phyloP scores from a whole-genome alignment of 2,113 vertebrate species.

The Chelonoidis abingdonii region DNA sequence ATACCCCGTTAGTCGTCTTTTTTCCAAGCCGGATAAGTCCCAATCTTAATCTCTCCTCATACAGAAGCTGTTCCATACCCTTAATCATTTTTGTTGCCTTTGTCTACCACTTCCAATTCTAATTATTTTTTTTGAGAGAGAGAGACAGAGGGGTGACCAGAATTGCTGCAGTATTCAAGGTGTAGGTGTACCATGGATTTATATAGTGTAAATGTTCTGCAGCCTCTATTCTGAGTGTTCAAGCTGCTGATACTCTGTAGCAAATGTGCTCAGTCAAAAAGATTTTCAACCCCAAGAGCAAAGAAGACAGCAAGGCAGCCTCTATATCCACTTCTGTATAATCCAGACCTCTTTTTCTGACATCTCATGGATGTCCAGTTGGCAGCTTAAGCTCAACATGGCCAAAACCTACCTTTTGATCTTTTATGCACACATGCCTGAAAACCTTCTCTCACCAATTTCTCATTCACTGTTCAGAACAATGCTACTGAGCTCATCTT shows the following conservation, averaged over 20 bases:
- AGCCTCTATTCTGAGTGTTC: accelerated
- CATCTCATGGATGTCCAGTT: neutral
- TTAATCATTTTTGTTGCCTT: neutral
- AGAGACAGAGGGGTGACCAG: neutral
- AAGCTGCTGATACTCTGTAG: neutral
- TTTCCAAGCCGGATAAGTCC: no score
- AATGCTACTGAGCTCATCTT: neutral
- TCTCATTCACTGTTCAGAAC: neutral
- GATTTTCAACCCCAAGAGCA: accelerated
- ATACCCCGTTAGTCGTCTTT: no score
- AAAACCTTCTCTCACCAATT: neutral
- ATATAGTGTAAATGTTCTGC: neutral
- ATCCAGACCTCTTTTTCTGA: neutral
- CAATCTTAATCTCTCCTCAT: no score
- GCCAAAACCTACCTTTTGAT: neutral
- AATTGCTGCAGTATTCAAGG: neutral
- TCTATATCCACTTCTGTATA: neutral
- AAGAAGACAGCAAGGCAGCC: neutral
- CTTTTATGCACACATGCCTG: neutral
- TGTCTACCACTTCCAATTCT: neutral
- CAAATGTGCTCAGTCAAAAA: neutral
- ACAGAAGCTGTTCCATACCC: no score
- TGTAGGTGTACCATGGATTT: neutral
- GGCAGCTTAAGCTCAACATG: neutral
- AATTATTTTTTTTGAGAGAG: neutral